Percentiles rank a stretch among this genome's conserved stretches.
phyloP scores from a whole-genome alignment of 2,888 invertebrate genomes.

The Macropis europaea region DNA sequence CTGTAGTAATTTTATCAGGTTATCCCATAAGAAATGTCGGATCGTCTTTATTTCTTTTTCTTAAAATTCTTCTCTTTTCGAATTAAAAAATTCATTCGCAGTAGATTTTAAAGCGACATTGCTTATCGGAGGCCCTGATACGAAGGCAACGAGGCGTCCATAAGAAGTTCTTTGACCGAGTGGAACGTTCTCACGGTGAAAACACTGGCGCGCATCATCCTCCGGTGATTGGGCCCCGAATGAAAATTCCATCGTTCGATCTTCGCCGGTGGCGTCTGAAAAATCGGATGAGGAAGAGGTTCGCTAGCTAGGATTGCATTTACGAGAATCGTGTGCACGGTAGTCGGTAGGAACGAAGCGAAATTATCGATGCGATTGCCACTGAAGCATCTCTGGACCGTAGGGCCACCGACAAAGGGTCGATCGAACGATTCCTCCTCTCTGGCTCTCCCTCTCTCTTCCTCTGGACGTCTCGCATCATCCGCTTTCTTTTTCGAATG shows the following conservation, averaged over 20 bases:
- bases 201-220: conserved; percentile 15
- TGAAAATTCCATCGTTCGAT: conserved; percentile 46
- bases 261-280: no score
- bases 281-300: conserved; percentile 47
- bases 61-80: no score
- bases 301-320: conserved; percentile 50
- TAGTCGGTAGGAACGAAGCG: conserved; percentile 65
- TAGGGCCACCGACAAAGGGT: conserved; percentile 72
- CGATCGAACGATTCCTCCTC: conserved; percentile 69
- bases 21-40: no score
- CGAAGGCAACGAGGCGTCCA: not conserved
- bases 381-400: conserved; percentile 68
- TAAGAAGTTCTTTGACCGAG: not conserved
- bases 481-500: conserved; percentile 55
- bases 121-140: no score
- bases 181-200: conserved; percentile 21
- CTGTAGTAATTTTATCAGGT: no score
- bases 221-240: conserved; percentile 36
- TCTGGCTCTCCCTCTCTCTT: no score
- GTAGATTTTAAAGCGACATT: no score
- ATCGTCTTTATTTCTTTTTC: no score
- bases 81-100: no score
- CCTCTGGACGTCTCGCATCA: conserved; percentile 56
- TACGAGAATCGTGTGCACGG: conserved; percentile 43
- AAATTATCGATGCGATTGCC: conserved; percentile 76